Percentiles rank a stretch among this genome's conserved stretches.
phyloP scores from a whole-genome alignment of 2,797 vertebrate species.

The Eupleurogrammus muticus region DNA sequence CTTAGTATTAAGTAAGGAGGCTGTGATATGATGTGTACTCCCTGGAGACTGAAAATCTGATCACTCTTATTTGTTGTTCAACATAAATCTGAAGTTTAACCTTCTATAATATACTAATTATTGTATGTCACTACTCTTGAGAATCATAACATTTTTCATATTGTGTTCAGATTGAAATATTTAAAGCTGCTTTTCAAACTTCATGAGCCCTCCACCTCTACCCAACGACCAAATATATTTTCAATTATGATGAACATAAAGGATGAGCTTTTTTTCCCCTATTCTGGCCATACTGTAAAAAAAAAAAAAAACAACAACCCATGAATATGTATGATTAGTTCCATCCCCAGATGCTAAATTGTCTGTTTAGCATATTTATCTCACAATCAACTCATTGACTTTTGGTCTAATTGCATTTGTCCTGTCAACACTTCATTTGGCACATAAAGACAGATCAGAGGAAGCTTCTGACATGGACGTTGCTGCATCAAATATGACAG shows the following conservation, averaged over 20 bases:
- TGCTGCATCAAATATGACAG: background rate
- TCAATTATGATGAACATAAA: background rate
- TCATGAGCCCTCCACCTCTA: no score
- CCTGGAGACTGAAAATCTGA: background rate
- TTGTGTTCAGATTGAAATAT: no score
- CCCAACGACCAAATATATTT: background rate
- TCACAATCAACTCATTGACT: background rate
- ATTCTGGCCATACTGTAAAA: background rate
- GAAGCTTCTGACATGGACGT: background rate
- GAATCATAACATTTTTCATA: no score
- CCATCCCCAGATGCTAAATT: background rate
- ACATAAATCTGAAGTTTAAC: conserved; percentile 13
- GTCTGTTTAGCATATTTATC: conserved; percentile 12
- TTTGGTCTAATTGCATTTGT: background rate
- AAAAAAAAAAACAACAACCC: no score
- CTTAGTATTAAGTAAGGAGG: background rate
- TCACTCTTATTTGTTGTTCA: background rate
- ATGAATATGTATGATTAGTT: background rate
- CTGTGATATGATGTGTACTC: background rate
- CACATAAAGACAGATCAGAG: background rate
- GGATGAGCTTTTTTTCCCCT: background rate
- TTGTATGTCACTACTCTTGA: no score
- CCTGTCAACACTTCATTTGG: background rate
- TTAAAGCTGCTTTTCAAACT: no score
- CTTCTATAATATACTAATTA: no score